phyloP scores from a whole-genome alignment of 1,140 invertebrate genomes.

The Pseudomyrmex dendroicus region DNA sequence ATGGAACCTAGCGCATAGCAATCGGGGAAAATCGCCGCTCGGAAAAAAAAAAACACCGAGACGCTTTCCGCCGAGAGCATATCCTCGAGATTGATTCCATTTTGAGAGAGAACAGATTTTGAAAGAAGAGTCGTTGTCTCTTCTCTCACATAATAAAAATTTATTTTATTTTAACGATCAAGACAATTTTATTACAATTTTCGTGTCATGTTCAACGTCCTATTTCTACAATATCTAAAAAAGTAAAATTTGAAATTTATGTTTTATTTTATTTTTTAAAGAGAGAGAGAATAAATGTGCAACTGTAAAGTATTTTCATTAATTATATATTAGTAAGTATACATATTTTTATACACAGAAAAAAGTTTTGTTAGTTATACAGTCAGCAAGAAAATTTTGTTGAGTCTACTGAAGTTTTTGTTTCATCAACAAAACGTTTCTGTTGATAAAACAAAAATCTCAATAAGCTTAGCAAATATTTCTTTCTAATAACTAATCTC shows the following conservation, averaged over 20 bases:
- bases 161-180: not conserved
- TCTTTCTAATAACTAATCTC: not conserved
- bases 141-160: too few species aligned
- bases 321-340: not conserved
- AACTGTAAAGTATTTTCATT: not conserved
- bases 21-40: conserved; percentile 36
- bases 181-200: not conserved
- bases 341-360: too few species aligned
- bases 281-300: not conserved
- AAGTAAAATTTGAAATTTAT: not conserved
- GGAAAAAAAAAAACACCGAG: not conserved
- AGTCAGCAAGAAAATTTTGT: too few species aligned
- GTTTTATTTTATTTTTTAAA: too few species aligned
- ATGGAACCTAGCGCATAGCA: conserved; percentile 42
- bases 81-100: not conserved
- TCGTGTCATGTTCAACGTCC: not conserved
- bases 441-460: too few species aligned
- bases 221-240: conserved; percentile 1
- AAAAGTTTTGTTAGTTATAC: too few species aligned
- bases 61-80: not conserved
- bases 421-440: too few species aligned
- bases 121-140: too few species aligned
- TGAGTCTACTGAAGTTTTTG: too few species aligned
- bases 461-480: too few species aligned
- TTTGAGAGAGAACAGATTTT: not conserved